phyloP scores from a whole-genome alignment of 2,113 vertebrate species.

The Tragelaphus strepsiceros region DNA sequence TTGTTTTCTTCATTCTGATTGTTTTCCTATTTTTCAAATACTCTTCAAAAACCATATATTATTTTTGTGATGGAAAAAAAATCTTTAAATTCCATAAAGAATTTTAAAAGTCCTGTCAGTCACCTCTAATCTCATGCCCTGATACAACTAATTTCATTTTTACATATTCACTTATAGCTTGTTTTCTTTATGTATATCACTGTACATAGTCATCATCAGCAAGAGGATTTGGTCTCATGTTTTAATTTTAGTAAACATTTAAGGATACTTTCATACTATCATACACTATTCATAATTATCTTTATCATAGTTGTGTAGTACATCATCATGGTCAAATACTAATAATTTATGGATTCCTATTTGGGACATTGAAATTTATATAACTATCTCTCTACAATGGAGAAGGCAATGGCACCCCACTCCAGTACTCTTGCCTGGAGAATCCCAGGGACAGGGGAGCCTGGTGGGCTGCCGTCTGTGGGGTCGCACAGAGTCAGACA shows the following conservation, averaged over 20 bases:
- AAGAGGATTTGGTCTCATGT: not conserved
- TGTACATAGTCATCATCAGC: not conserved
- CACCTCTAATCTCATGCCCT: not conserved
- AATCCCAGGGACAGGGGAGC: too few relatives aligned
- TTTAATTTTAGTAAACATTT: not conserved
- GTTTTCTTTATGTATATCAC: not conserved
- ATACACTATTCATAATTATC: not conserved
- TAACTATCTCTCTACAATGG: not conserved
- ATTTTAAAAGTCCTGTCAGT: not conserved
- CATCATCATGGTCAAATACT: not conserved
- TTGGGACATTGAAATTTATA: not conserved
- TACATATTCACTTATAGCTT: not conserved
- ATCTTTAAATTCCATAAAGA: not conserved
- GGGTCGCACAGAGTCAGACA: too few relatives aligned
- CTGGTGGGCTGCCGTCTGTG: too few relatives aligned
- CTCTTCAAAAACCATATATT: not conserved
- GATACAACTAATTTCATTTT: not conserved
- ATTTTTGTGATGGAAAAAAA: not conserved
- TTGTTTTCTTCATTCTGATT: not conserved
- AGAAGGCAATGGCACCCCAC: too few relatives aligned
- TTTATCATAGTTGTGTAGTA: not conserved
- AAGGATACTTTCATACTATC: not conserved
- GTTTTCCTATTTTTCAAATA: constrained; percentile 6
- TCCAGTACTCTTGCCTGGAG: too few relatives aligned
- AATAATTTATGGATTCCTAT: not conserved